These are phyloP conservation scores for Cataglyphis rosenhaueri DNA, from an alignment of 2,888 invertebrate species.

Conservation along the genomic window DNA sequence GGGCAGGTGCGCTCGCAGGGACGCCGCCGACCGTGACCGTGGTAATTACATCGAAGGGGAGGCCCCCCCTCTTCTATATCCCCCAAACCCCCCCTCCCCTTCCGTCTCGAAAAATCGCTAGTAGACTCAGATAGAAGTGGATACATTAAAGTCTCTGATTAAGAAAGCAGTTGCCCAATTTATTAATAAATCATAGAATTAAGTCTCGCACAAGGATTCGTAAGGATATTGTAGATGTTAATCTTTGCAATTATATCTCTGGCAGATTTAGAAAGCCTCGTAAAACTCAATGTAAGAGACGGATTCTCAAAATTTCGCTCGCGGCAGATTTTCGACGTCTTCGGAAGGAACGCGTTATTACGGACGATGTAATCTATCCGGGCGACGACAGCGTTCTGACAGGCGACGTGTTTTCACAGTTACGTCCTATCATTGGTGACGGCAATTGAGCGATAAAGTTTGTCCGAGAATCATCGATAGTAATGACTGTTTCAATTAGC, in stretches of 20 bases:
- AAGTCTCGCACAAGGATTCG: background rate
- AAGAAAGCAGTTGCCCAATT: background rate
- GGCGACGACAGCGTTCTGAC: slow-evolving; percentile 66
- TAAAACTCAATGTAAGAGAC: slow-evolving; percentile 37
- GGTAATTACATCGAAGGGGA: slow-evolving; percentile 67
- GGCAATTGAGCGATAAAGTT: background rate
- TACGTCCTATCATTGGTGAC: slow-evolving; percentile 36
- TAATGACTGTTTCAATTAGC: background rate
- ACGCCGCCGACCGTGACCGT: slow-evolving; percentile 74
- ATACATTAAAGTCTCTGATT: slow-evolving; percentile 24
- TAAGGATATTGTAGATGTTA: background rate
- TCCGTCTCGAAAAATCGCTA: slow-evolving; percentile 23
- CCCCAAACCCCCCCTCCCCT: background rate
- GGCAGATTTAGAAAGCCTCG: background rate
- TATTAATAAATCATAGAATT: background rate
- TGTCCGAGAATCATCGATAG: background rate
- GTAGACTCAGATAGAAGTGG: background rate
- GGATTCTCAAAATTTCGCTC: background rate
- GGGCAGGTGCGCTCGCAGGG: slow-evolving; percentile 74
- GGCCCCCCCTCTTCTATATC: background rate
- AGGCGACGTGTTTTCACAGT: slow-evolving; percentile 57
- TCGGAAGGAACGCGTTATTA: background rate
- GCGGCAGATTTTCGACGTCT: slow-evolving; percentile 5
- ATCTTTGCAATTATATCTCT: background rate
- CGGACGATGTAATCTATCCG: slow-evolving; percentile 58